Base-by-base conservation (phyloP, 2,888 invertebrate genomes). In the Orthosia gothica region DNA sequence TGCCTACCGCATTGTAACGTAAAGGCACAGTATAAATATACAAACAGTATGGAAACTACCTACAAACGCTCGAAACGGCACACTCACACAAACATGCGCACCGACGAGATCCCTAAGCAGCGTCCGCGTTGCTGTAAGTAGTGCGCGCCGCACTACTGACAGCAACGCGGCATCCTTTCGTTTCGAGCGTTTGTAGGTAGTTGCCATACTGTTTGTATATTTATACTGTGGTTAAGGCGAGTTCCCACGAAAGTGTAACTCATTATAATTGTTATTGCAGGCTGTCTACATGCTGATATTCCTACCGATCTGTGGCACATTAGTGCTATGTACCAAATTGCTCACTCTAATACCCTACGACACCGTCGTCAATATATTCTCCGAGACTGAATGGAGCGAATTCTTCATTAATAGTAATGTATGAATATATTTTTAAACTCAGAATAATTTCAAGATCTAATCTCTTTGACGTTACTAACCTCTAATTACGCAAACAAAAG, bases 401-500 rank as follows among this genome's bases (percentile, higher is more conserved):
- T 99, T 99, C 94, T 98, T 99, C 91, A 97, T 98, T 62, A 98
- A 99, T 91, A 97, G 98, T 70, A 98, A 98, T 95, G 98, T 98
- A 94, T 93, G 95, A 94, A 67, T 73, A 23, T 62, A 73, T 76
- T 82, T 65, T 54, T 64, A 9, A 32, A 58, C 20, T 79, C 45
- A 55, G 7, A 55, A 71, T 78, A 49, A 23, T 52, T 26, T 40
- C n/a, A 49, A 79, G 76, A 79, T 77, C 18, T 65, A 74, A 77
- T 77, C 74, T 79, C 40, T 16, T 58, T 49, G 26, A 61, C 32
- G 47, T 81, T 63, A 78, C 54, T 79, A 40, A 68, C 63, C 81
- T 76, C 61, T 65, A 65, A 70, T 81, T 81, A 52, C n/a, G 59
- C 52, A 64, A 64, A 76, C 76, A 81, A 79, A 70, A 76, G 79